A percentile compares a stretch with the other conserved stretches of the same genome.
Conservation (phyloP, 2,113 vertebrate genomes). For the Saimiri boliviensis region DNA sequence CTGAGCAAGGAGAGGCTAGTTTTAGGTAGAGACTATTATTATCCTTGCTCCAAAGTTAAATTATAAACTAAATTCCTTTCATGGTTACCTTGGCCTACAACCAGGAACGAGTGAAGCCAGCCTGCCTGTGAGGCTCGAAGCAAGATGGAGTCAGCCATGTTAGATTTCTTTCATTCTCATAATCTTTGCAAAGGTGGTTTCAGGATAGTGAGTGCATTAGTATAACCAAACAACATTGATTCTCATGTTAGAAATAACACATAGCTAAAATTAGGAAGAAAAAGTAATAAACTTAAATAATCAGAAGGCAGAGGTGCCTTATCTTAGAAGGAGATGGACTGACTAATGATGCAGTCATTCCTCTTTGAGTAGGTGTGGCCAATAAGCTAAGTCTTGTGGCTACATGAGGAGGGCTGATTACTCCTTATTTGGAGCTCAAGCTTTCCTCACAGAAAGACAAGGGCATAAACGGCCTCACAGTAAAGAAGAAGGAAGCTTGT, state of each 20-base stretch:
- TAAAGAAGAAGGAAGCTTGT: background rate
- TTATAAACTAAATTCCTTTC: too few species aligned
- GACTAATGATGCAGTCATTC: background rate
- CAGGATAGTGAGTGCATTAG: background rate
- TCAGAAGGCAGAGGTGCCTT: background rate
- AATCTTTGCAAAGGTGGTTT: too few species aligned
- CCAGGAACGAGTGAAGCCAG: too few species aligned
- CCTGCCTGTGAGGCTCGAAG: rapidly evolving
- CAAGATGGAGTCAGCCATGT: too few species aligned
- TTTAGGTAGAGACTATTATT: too few species aligned
- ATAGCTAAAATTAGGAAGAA: background rate
- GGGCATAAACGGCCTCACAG: background rate
- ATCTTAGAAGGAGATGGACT: background rate
- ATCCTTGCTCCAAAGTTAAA: too few species aligned
- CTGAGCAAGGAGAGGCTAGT: too few species aligned
- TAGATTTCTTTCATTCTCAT: too few species aligned
- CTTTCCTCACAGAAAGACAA: background rate
- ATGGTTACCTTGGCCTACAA: too few species aligned
- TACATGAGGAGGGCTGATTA: background rate
- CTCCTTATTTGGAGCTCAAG: background rate
- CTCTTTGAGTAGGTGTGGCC: background rate
- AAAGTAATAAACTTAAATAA: background rate
- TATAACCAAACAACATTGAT: background rate
- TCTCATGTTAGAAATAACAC: background rate
- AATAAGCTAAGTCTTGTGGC: background rate